Percentiles rank a stretch among this genome's conserved stretches.
Evolutionary conservation across 2,797 vertebrate genomes (phyloP).

Genomic region (Falco peregrinus): DNA sequence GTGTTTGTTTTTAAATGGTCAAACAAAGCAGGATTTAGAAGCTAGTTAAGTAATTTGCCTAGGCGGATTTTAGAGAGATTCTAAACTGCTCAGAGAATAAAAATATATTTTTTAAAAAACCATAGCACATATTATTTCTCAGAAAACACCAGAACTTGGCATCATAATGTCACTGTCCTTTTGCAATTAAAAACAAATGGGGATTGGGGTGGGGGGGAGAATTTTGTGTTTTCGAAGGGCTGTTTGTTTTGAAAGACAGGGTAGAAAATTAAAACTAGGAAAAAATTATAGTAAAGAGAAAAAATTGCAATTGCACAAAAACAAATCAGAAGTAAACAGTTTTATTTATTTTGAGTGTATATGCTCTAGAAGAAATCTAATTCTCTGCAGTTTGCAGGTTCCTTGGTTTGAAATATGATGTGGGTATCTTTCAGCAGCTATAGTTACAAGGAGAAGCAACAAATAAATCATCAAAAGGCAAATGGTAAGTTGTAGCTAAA

Average conservation of each 20-base stretch:
- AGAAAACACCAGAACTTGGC: background rate
- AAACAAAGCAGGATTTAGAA: background rate
- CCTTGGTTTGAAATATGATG: background rate
- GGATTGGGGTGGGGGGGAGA: accelerated
- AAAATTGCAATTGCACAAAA: background rate
- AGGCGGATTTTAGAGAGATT: background rate
- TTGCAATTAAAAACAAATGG: background rate
- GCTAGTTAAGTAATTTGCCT: background rate
- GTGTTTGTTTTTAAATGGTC: background rate
- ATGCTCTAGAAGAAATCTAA: background rate
- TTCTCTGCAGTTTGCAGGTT: background rate
- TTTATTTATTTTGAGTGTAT: background rate
- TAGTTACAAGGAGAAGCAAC: background rate
- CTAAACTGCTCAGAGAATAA: background rate
- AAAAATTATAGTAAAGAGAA: background rate
- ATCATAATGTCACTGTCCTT: background rate
- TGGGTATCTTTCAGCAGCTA: background rate
- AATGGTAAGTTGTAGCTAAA: background rate
- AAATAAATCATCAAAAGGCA: background rate
- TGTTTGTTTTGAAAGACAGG: background rate
- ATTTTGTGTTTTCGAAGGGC: background rate
- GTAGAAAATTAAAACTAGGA: background rate
- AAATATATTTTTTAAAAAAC: background rate
- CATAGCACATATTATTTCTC: background rate
- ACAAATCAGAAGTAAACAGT: background rate